Evolutionary conservation across 2,797 vertebrate genomes (phyloP).

Genomic region (Gambusia yucatana): DNA sequence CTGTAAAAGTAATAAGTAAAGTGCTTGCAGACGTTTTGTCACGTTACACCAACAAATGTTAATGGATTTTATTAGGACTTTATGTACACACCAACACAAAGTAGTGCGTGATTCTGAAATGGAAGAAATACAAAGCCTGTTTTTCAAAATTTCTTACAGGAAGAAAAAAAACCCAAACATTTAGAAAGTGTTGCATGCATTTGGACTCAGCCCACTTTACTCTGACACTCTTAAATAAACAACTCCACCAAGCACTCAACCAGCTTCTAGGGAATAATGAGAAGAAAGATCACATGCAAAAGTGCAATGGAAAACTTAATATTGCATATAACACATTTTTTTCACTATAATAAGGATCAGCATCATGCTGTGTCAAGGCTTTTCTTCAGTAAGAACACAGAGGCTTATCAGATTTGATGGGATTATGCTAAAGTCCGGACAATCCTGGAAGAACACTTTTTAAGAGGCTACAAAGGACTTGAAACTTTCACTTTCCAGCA

Average conservation of each 20-base stretch:
- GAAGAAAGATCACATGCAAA: background rate
- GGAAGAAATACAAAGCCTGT: background rate
- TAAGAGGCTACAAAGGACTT: background rate
- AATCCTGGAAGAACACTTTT: background rate
- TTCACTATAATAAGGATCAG: background rate
- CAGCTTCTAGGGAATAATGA: background rate
- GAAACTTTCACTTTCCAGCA: background rate
- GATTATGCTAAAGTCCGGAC: background rate
- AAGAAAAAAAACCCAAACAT: background rate
- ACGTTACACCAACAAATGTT: background rate
- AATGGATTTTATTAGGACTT: background rate
- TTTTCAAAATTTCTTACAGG: background rate
- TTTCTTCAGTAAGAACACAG: background rate
- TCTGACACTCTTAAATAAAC: background rate
- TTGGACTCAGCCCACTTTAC: background rate
- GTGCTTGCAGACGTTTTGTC: background rate
- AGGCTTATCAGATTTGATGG: background rate
- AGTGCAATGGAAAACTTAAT: background rate
- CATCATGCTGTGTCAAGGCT: background rate
- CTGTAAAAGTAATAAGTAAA: background rate
- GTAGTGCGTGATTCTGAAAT: background rate
- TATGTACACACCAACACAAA: background rate
- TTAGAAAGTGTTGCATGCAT: background rate
- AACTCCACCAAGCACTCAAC: background rate
- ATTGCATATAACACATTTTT: background rate